Base-by-base conservation (phyloP, 2,797 vertebrate species). In the Vultur gryphus region DNA sequence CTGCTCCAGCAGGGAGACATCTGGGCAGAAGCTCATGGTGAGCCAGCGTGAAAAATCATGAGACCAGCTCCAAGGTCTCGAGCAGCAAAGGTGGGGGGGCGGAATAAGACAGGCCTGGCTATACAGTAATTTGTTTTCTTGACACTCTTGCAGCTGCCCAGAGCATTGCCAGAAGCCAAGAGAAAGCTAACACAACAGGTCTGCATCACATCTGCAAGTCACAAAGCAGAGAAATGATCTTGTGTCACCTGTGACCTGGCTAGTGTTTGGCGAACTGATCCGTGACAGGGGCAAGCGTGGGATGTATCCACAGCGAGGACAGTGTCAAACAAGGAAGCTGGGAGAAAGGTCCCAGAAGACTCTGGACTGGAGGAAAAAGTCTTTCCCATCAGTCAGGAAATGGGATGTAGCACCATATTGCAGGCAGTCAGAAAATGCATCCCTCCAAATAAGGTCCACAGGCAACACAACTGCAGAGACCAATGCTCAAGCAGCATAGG, bases 1-100 rank as follows among this genome's bases (percentile, higher is more conserved):
- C 92, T 93, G 96, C 89, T 89, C 61, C 84, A 81, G 91, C 64
- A 62, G n/a, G 70, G 59, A 87, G 83, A 43, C 55, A 84, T 51
- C 77, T 55, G 77, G 57, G 69, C 87, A 96, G 72, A 28, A 66
- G 37, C 82, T 61, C 43, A 8, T 7, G 41, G 46, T 1, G 7
- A 94, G 46, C 14, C 65, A 78, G 33, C 0, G 0, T 3, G 19
- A 57, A 71, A 75, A 96, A 90, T 70, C 86, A 62, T 6, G 51
- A 62, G 59, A 58, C 18, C 16, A 43, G 16, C 46, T 87, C 33
- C 75, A 89, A 91, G 37, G 35, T 62, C 72, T 84, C 4, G 1
- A 67, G 64, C 48, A 86, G 25, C 28, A 59, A 89, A 84, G 21
- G 33, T 13, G 44, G 9, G 10, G 11, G 21, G 19, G 9, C 37